These are phyloP conservation scores for Sclerodermus sp. DNA, from an alignment of 2,888 invertebrate genomes.

Conservation along the genomic window DNA sequence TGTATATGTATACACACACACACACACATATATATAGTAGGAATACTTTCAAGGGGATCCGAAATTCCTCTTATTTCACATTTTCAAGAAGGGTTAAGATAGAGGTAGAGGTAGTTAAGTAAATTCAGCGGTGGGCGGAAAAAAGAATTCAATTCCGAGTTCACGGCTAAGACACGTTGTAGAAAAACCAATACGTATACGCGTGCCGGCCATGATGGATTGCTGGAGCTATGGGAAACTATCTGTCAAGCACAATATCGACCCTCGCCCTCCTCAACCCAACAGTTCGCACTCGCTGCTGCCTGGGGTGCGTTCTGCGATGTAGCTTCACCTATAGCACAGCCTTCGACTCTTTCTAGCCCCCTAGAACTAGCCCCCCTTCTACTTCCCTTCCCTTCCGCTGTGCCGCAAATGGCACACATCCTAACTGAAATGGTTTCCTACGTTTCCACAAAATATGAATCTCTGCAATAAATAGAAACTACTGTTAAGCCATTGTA, in stretches of 20 bases:
- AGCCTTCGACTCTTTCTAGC: conserved; percentile 15
- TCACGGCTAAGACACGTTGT: conserved; percentile 46
- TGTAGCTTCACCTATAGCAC: conserved; percentile 30
- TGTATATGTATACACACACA: too few species aligned
- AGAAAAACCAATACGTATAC: conserved; percentile 55
- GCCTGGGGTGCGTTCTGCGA: conserved; percentile 18
- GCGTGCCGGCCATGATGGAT: conserved; percentile 57
- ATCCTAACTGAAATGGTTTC: conserved; percentile 5
- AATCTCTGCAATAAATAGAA: conserved; percentile 4
- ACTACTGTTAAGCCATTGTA: neutral
- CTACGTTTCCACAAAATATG: neutral
- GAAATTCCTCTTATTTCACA: too few species aligned
- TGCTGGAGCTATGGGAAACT: conserved; percentile 56
- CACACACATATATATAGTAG: too few species aligned
- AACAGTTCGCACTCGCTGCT: too few species aligned
- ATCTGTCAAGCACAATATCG: conserved; percentile 59
- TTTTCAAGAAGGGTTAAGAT: too few species aligned
- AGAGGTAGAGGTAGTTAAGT: too few species aligned
- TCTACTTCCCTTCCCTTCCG: conserved; percentile 19
- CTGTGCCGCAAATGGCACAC: conserved; percentile 33
- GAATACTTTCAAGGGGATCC: too few species aligned
- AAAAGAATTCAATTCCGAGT: conserved; percentile 45
- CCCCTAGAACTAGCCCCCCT: conserved; percentile 10
- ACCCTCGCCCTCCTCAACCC: conserved; percentile 49
- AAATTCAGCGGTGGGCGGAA: neutral